These are phyloP conservation scores for Scarus forsteni DNA, from an alignment of 2,797 vertebrate genomes.

Conservation along the genomic window DNA sequence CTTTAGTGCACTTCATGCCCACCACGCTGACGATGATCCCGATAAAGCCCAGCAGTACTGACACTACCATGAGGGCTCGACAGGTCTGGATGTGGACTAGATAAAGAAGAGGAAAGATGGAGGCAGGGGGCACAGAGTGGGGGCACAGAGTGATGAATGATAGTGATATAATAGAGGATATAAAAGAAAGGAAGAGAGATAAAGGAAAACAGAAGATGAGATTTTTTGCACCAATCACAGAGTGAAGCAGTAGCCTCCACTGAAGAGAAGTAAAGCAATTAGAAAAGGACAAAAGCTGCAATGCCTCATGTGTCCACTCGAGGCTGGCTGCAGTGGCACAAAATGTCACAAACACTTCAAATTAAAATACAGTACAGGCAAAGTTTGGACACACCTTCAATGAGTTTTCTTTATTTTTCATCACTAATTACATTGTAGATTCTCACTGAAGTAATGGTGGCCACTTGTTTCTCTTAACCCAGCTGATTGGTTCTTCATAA, in stretches of 20 bases:
- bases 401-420: no score
- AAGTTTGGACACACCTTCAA: no score
- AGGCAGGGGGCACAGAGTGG: neutral
- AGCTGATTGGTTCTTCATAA: no score
- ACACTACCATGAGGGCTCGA: constrained; percentile 95
- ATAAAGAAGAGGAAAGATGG: constrained; percentile 30
- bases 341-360: no score
- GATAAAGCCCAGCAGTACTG: constrained; percentile 94
- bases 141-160: neutral
- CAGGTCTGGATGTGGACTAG: constrained; percentile 96
- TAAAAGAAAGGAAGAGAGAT: neutral
- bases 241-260: neutral
- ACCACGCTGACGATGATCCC: constrained; percentile 93
- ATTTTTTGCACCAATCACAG: constrained; percentile 27
- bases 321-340: no score
- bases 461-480: no score
- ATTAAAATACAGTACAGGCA: no score
- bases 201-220: neutral
- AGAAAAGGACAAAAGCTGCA: no score
- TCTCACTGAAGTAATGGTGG: no score
- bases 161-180: constrained; percentile 7
- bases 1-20: constrained; percentile 98
- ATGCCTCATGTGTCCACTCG: no score
- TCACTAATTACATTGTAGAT: no score
- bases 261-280: no score